Base-by-base conservation (phyloP, 2,113 vertebrate species). In the Bujurquina vittata region DNA sequence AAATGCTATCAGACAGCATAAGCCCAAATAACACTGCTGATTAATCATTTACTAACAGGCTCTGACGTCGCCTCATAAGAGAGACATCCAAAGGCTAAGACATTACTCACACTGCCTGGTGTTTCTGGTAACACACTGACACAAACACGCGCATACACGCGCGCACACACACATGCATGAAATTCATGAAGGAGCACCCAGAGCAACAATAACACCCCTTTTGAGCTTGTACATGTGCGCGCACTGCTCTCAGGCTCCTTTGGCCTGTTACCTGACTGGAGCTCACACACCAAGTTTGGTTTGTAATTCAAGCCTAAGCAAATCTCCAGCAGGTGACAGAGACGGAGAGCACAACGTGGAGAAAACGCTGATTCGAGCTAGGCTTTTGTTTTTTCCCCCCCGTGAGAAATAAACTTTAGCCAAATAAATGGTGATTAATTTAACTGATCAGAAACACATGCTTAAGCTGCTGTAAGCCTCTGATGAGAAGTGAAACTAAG, bases 391-490 rank as follows among this genome's bases (percentile, higher is more conserved):
- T 83, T 58, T 79, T 77, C 23, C 35, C 58, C 65, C 22, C 20
- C 10, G 60, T 88, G 75, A 91, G 75, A 87, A 89, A 84, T 92
- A 80, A 86, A 87, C 83, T 56, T 74, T 3, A 61, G 59, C 81
- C 75, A 84, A 86, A 94, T 91, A 93, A 93, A 91, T 57, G 1
- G 57, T 86, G 83, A 94, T 93, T 86, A 82, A 90, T 92, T 84
- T 9, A 87, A 55, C 54, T 85, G 88, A 95, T 91, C 88, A 91
- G 87, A 94, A 94, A 76, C 94, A 94, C 84, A 91, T 94, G 94
- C 77, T 43, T 82, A 22, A 79, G 79, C 59, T 79, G 57, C 79
- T 69, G 74, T n/a, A 43, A 78, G 69, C 78, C 54, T 76, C 80
- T 89, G 90, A 93, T 89, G 89, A 90, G 84, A 84, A 80, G 61